phyloP scores from a whole-genome alignment of 2,888 invertebrate species.

The Patella caerulea region DNA sequence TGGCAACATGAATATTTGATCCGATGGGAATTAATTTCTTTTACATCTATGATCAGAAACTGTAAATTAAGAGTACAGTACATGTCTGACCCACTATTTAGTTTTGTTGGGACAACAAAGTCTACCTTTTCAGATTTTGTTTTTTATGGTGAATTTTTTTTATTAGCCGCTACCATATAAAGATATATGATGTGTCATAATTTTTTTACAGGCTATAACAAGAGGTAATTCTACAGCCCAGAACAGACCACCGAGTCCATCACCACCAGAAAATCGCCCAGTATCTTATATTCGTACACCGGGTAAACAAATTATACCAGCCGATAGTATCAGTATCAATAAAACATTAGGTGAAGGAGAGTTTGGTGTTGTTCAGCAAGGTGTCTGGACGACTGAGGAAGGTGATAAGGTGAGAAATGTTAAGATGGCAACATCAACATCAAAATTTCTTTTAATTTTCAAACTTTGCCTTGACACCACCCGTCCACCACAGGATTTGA shows the following conservation, averaged over 20 bases:
- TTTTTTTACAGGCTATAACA: constrained; percentile 49
- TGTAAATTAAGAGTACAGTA: too few species aligned
- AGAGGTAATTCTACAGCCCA: constrained; percentile 21
- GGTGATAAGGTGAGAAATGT: constrained; percentile 82
- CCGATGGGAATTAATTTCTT: too few species aligned
- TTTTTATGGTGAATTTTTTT: too few species aligned
- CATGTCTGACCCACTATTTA: too few species aligned
- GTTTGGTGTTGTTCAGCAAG: constrained; percentile 98
- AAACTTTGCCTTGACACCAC: too few species aligned
- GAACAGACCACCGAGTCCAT: constrained; percentile 41
- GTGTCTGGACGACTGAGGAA: constrained; percentile 92
- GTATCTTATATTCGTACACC: constrained; percentile 54
- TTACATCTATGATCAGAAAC: too few species aligned
- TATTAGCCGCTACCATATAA: too few species aligned
- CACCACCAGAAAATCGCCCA: constrained; percentile 56
- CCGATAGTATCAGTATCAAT: constrained; percentile 91
- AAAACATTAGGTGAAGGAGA: constrained; percentile 97
- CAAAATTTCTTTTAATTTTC: too few species aligned
- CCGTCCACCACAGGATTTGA: too few species aligned
- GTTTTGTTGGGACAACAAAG: too few species aligned
- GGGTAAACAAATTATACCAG: constrained; percentile 81
- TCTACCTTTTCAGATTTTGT: too few species aligned
- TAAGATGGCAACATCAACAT: background rate
- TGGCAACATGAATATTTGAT: too few species aligned
- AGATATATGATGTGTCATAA: background rate